Evolutionary conservation across 1,140 invertebrate genomes (phyloP).

Genomic region (roundworm (Caenorhabditis elegans)): WBcel235 BX284606.5:7606501-7607000

Average conservation of each 20-base stretch:
- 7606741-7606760: too few relatives aligned
- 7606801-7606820: too few relatives aligned
- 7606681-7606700: constrained; percentile 9
- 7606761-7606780: too few relatives aligned
- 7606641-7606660: constrained; percentile 22
- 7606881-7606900: too few relatives aligned
- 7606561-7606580: constrained; percentile 32
- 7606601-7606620: constrained; percentile 13
- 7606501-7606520: constrained; percentile 27
- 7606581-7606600: neutral
- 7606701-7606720: neutral
- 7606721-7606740: too few relatives aligned
- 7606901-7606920: too few relatives aligned
- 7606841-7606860: too few relatives aligned
- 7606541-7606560: constrained; percentile 30
- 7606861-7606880: too few relatives aligned
- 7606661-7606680: neutral
- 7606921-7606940: neutral
- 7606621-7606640: neutral
- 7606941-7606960: neutral
- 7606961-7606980: neutral
- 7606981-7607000: neutral
- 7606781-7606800: too few relatives aligned
- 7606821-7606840: too few relatives aligned
- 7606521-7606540: constrained; percentile 27